Base-by-base conservation (phyloP, 2,797 vertebrate genomes). In the Babyrousa celebensis region DNA sequence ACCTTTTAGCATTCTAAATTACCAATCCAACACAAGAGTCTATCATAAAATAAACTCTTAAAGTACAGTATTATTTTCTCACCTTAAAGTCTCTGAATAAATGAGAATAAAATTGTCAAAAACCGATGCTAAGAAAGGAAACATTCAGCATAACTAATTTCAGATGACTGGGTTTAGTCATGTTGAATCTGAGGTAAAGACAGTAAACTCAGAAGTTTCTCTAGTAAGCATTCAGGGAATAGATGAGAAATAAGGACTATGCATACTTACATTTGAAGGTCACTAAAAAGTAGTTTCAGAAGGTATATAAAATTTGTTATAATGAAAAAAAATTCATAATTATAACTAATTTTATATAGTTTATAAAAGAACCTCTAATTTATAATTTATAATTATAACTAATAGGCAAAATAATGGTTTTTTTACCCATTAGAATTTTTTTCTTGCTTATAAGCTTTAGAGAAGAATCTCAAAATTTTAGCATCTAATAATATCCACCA, bases 41-140 rank as follows among this genome's bases (percentile, higher is more conserved):
- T 71, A n/a, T 60, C 68, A 94, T 32, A 89, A 84, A 77, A 23
- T 48, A 87, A 84, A 77, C 36, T 80, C 21, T 89, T 84, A 72
- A 90, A 89, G 40, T 68, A 83, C 1, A 58, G 14, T 70, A 65
- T 40, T 10, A 78, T 71, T 88, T 62, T 85, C 58, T 58, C 6
- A 40, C 25, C 48, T 86, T 82, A 67, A 91, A 93, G n/a, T 85
- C n/a, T 85, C 68, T 80, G 25, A 80, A 91, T 43, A 77, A 93
- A 94, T 52, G 10, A 85, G 20, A 93, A 67, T 48, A 82, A 82
- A 96, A 60, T 27, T 93, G 63, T 82, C 54, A 90, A 36, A 90
- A 94, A 78, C 1, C 32, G 40, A 75, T 63, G 18, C 17, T 56
- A 85, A 12, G 21, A 85, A 77, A 32, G 20, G 7, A 83, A 68